A percentile compares a stretch with the other conserved stretches of the same genome.
These are phyloP conservation scores for Coracopsis vasa DNA, from an alignment of 2,113 vertebrate genomes.

Conservation along the genomic window DNA sequence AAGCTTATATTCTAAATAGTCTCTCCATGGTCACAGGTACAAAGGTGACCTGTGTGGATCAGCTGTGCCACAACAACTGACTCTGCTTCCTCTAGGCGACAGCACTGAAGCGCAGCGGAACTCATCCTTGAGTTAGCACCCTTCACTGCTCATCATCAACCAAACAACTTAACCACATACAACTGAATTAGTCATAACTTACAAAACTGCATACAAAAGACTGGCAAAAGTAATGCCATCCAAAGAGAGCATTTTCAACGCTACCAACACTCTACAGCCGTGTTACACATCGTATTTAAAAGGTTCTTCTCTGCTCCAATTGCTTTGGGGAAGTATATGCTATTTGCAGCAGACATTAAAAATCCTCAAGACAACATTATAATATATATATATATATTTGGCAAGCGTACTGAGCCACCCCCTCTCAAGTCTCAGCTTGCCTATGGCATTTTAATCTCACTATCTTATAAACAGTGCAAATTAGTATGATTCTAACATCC, in stretches of 20 bases:
- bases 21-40: neutral
- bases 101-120: neutral
- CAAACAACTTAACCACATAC: neutral
- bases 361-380: neutral
- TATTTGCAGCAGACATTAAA: slow-evolving; percentile 37
- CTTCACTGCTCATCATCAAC: neutral
- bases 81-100: neutral
- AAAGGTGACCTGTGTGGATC: neutral
- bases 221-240: neutral
- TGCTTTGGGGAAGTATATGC: slow-evolving; percentile 28
- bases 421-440: slow-evolving; percentile 34
- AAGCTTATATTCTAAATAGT: neutral
- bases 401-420: slow-evolving; percentile 6
- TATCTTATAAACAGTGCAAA: slow-evolving; percentile 64
- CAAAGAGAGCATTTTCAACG: neutral
- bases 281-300: neutral
- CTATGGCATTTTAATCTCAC: slow-evolving; percentile 61
- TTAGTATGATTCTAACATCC: slow-evolving; percentile 52
- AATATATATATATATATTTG: neutral
- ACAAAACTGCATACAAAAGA: neutral
- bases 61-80: neutral
- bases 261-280: slow-evolving; percentile 11
- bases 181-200: neutral
- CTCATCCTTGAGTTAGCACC: neutral
- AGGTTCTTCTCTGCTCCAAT: slow-evolving; percentile 10